Percentiles rank a stretch among this genome's conserved stretches.
These are phyloP conservation scores for Poecilobothrus nobilitatus DNA, from an alignment of 2,888 invertebrate genomes.

Conservation along the genomic window DNA sequence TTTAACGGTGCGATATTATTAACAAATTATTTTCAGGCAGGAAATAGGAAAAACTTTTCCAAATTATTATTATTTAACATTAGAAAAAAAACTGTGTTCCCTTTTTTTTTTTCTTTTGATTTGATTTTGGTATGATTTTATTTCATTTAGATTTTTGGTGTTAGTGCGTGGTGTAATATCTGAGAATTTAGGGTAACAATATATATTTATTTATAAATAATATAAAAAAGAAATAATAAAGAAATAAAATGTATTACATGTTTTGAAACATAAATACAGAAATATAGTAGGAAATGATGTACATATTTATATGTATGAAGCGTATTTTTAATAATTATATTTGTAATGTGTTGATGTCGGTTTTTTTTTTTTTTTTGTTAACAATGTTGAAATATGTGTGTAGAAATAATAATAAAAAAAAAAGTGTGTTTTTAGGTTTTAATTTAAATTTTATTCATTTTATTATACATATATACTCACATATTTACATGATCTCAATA, in stretches of 20 bases:
- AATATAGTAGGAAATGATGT: too few species aligned
- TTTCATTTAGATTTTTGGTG: too few species aligned
- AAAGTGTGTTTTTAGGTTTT: constrained; percentile 4
- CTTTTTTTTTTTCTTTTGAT: not conserved
- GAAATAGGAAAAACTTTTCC: constrained; percentile 5
- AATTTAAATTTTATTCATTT: not conserved
- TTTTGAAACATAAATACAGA: too few species aligned
- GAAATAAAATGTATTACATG: too few species aligned
- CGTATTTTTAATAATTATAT: too few species aligned
- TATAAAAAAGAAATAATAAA: too few species aligned
- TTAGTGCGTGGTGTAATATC: too few species aligned
- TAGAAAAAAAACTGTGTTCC: not conserved
- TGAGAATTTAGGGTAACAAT: too few species aligned
- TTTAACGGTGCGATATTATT: not conserved
- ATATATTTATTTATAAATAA: too few species aligned
- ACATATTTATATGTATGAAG: too few species aligned
- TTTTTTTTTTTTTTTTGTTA: not conserved
- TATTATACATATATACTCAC: not conserved
- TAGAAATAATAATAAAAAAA: not conserved
- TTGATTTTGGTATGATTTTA: not conserved
- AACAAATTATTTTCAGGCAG: constrained; percentile 1
- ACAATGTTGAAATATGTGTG: not conserved
- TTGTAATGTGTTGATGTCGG: not conserved
- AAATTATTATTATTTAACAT: constrained; percentile 4
- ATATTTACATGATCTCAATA: too few species aligned